A percentile compares a stretch with the other conserved stretches of the same genome.
Conservation (phyloP, 2,888 invertebrate genomes). For the Idaea dimidiata region DNA sequence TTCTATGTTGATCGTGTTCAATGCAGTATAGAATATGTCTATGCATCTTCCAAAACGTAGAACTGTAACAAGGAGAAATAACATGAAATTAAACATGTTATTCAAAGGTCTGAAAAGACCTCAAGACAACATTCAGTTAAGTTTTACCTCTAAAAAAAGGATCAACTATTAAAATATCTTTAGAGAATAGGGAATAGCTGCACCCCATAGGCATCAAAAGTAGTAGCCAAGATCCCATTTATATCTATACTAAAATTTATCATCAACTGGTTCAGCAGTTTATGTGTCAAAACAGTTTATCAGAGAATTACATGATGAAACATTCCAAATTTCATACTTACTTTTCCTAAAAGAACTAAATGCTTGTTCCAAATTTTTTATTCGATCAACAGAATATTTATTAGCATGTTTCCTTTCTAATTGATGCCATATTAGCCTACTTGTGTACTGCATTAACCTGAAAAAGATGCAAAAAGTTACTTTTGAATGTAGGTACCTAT, state of each 20-base stretch:
- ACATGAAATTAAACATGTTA: neutral
- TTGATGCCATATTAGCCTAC: constrained; percentile 89
- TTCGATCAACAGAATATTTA: constrained; percentile 84
- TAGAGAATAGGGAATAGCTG: too few relatives aligned
- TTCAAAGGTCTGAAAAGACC: neutral
- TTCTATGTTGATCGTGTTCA: constrained; percentile 86
- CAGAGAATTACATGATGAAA: neutral
- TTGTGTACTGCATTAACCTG: constrained; percentile 91
- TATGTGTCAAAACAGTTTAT: too few relatives aligned
- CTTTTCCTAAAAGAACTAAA: constrained; percentile 93
- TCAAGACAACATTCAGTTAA: too few relatives aligned
- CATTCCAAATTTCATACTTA: constrained; percentile 54
- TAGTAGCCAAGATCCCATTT: too few relatives aligned
- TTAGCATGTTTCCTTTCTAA: constrained; percentile 82
- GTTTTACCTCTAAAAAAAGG: too few relatives aligned
- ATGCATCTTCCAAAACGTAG: constrained; percentile 91
- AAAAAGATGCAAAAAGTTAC: constrained; percentile 1
- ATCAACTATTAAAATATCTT: too few relatives aligned
- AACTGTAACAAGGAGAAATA: constrained; percentile 81
- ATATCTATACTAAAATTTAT: too few relatives aligned
- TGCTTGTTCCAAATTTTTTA: constrained; percentile 90
- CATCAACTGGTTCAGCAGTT: too few relatives aligned
- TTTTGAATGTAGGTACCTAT: neutral
- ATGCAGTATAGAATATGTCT: constrained; percentile 88
- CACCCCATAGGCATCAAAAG: too few relatives aligned